phyloP scores from a whole-genome alignment of 2,888 invertebrate genomes.

The Molorchus minor region DNA sequence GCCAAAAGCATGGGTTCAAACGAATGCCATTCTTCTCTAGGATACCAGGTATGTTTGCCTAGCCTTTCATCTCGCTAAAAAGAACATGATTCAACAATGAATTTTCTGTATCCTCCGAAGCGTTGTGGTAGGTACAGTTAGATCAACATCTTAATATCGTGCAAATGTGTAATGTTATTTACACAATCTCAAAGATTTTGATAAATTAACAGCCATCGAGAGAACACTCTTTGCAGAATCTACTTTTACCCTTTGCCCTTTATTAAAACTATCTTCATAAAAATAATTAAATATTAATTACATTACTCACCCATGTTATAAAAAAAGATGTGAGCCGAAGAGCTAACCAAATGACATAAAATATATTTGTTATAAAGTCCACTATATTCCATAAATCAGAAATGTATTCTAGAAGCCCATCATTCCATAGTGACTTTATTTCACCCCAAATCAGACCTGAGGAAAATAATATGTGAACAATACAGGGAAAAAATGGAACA shows the following conservation, averaged over 20 bases:
- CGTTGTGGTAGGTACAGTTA: too few relatives aligned
- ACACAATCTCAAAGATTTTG: too few relatives aligned
- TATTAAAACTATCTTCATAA: not conserved
- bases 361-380: slow-evolving; percentile 95
- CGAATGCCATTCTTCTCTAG: slow-evolving; percentile 91
- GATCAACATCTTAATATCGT: too few relatives aligned
- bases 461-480: slow-evolving; percentile 44
- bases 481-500: too few relatives aligned
- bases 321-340: slow-evolving; percentile 89
- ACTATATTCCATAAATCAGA: slow-evolving; percentile 98
- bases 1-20: slow-evolving; percentile 95
- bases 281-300: slow-evolving; percentile 5
- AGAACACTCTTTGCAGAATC: too few relatives aligned
- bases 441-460: slow-evolving; percentile 94
- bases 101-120: too few relatives aligned
- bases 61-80: slow-evolving; percentile 45
- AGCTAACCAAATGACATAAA: slow-evolving; percentile 94
- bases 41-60: slow-evolving; percentile 72
- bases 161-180: too few relatives aligned
- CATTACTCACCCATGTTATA: slow-evolving; percentile 85
- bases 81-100: not conserved
- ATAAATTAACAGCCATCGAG: too few relatives aligned
- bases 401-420: slow-evolving; percentile 90
- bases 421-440: slow-evolving; percentile 89
- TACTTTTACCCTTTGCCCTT: too few relatives aligned